phyloP scores from a whole-genome alignment of 1,140 invertebrate species.

The Archivesica marissinica region DNA sequence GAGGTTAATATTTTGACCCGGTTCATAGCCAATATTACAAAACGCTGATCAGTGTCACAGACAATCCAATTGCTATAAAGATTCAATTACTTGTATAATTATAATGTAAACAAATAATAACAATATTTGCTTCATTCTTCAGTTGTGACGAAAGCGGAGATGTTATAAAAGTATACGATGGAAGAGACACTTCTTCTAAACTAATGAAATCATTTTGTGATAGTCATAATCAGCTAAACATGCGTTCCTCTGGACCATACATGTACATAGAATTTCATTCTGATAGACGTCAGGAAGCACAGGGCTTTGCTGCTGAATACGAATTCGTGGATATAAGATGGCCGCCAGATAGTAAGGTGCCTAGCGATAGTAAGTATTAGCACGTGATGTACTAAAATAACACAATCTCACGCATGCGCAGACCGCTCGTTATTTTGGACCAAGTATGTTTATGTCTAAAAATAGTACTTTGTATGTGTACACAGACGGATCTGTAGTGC shows the following conservation, averaged over 20 bases:
- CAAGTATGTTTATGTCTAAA: too few relatives aligned
- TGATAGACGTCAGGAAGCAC: slow-evolving; percentile 21
- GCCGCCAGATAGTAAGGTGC: background rate
- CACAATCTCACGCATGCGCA: too few relatives aligned
- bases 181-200: background rate
- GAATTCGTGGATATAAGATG: slow-evolving; percentile 24
- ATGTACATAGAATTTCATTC: slow-evolving; percentile 58
- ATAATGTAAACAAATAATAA: too few relatives aligned
- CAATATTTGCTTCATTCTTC: background rate
- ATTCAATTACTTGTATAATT: too few relatives aligned
- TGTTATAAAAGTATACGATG: slow-evolving; percentile 53
- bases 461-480: too few relatives aligned
- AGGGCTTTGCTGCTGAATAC: slow-evolving; percentile 54
- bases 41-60: too few relatives aligned
- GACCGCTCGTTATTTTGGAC: too few relatives aligned
- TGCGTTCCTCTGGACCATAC: slow-evolving; percentile 31
- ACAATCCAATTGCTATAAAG: too few relatives aligned
- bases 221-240: slow-evolving; percentile 27
- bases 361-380: slow-evolving; percentile 4
- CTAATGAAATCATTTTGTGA: slow-evolving; percentile 40
- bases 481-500: too few relatives aligned
- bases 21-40: too few relatives aligned
- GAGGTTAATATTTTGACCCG: too few relatives aligned
- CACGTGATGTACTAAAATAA: too few relatives aligned
- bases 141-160: slow-evolving; percentile 33